Base-by-base conservation (phyloP, 2,113 vertebrate genomes). In the Clarias gariepinus region DNA sequence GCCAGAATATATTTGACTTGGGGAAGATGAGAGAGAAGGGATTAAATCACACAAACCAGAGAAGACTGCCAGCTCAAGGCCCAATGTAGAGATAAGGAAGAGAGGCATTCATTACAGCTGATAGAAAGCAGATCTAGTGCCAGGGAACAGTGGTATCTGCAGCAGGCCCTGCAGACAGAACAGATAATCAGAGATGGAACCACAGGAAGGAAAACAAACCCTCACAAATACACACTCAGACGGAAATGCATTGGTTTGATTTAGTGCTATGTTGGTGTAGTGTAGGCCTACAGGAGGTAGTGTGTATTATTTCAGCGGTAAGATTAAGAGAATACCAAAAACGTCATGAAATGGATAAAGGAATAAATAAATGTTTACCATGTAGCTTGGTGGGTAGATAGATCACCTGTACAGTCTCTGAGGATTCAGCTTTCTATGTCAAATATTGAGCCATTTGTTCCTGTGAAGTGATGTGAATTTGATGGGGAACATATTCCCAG, bases 81-180 rank as follows among this genome's bases (percentile, higher is more conserved):
- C 18, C 57, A 76, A 90, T 87, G 91, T 93, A 83, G 85, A 85
- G 86, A 90, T 89, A 88, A 89, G 88, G 89, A 85, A 69, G 36
- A 85, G 84, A 84, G 81, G 77, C 83, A 91, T 85, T 66, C 21
- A 85, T 85, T 85, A 78, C 41, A 73, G 41, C 74, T 85, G 73
- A 85, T 78, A 78, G 84, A 78, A 77, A 85, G 73, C 58, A 66
- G 73, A 53, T 85, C 77, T 87, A 87, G 86, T 71, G 74, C 23
- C 28, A 82, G 82, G 86, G 74, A 30, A 55, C 87, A 76, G n/a
- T 61, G 58, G 60, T 64, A 47, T 25, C 30, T 77, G 30, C 58
- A 85, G 13, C 47, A 74, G 79, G n/a, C 23, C 60, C 41, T 58
- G 36, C 53, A 84, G n/a, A 84, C 73, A 68, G 28, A 33, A 36